Base-by-base conservation (phyloP, 2,113 vertebrate genomes). In the Cheilinus undulatus region DNA sequence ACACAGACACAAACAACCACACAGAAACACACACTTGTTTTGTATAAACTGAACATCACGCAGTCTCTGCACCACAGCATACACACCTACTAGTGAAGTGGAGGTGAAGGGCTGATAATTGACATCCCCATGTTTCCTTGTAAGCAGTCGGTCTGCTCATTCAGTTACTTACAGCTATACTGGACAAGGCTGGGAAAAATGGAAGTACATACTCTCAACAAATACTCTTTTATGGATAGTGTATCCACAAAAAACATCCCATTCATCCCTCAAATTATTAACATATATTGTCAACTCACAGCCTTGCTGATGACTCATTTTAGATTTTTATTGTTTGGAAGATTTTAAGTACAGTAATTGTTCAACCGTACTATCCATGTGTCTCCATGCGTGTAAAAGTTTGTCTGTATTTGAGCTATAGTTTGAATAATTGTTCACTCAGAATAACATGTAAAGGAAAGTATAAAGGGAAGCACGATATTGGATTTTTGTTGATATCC, bases 81-180 rank as follows among this genome's bases (percentile, higher is more conserved):
- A 28, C 65, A 66, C 45, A 62, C 22, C 66, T 38, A 51, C 22
- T 3, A 1, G 26, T 68, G 69, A 77, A 85, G 74, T 73, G 69
- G 61, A 83, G 72, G 78, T 83, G 73, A 80, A 79, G 73, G 80
- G 69, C 69, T 77, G 74, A 77, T 80, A 86, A 86, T 82, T 81
- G 86, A 84, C 76, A 79, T 59, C 43, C 22, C n/a, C 34, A 14
- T 66, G 75, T 83, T 74, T 83, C 64, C 80, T 73, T 78, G 78
- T 72, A 72, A 73, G 71, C 59, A 60, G 36, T 76, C 66, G 32
- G 59, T 28, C 58, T 17, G 36, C 52, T 82, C 85, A 73, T 89
- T 86, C 82, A 87, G 80, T 87, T 83, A 84, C 49, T 77, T 72
- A 26, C 48, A 32, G 34, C 53, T 46, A 83, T 50, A 67, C n/a